Base-by-base conservation (phyloP, 2,113 vertebrate genomes). In the Otis tarda region DNA sequence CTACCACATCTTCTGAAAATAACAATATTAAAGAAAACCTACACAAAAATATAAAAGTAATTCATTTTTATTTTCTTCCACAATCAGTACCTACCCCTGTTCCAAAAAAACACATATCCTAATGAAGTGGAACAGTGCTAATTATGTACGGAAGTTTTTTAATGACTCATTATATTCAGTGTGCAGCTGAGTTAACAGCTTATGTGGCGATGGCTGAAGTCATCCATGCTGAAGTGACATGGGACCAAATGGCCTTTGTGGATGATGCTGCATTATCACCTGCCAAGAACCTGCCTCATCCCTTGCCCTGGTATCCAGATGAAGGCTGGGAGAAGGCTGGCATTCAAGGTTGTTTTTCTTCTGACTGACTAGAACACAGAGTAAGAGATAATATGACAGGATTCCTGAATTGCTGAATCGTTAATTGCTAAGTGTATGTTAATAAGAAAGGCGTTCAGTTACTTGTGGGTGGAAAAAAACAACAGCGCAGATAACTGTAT, bases 281-380 rank as follows among this genome's bases (percentile, higher is more conserved):
- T 89, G 63, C 25, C 76, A 84, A 56, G n/a, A 93, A 41, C 27
- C 39, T 39, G 33, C 27, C 65, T 84, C 65, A 64, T 74, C 39
- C 81, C 57, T 55, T 87, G 61, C 22, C 75, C 28, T 84, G 56
- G 21, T 12, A 69, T 35, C 73, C 81, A 71, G 56, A 77, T 37
- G 68, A 83, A 84, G 56, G 24, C 64, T 91, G 37, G 31, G 50
- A 92, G 53, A 89, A 89, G 77, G 75, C 12, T 33, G 30, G 6
- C 31, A 70, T 31, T 74, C 39, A 71, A 83, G n/a, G 25, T 94
- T 89, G 69, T 64, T 93, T 94, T 92, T 81, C 68, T 56, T 89
- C 92, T 78, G 55, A 73, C 71, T 91, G 80, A 77, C 83, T 56
- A 78, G n/a, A 88, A 83, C 39, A 82, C 14, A 57, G 63, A 91